A percentile compares a stretch with the other conserved stretches of the same genome.
Evolutionary conservation across 2,888 invertebrate species (phyloP).

Genomic region (Hypolimnas misippus): DNA sequence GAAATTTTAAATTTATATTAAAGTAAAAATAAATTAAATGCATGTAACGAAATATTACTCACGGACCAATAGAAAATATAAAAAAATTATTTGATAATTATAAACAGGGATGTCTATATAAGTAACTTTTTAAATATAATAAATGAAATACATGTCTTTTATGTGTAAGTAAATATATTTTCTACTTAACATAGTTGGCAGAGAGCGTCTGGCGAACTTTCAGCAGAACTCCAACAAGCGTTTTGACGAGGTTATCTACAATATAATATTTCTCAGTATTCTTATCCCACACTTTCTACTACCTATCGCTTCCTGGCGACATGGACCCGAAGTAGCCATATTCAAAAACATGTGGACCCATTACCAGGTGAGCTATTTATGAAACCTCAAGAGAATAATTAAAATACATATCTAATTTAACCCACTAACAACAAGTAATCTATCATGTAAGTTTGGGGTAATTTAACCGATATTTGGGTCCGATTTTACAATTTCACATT

Average conservation of each 20-base stretch:
- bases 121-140: too few species aligned
- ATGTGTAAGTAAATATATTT: too few species aligned
- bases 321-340: slow-evolving; percentile 88
- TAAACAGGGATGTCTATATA: too few species aligned
- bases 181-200: slow-evolving; percentile 70
- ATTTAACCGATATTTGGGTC: too few species aligned
- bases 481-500: too few species aligned
- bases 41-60: too few species aligned
- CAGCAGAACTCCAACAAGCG: slow-evolving; percentile 85
- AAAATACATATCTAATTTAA: not conserved
- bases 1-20: too few species aligned
- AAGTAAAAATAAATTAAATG: too few species aligned
- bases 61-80: too few species aligned
- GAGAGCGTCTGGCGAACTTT: slow-evolving; percentile 81
- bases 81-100: too few species aligned
- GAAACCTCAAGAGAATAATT: too few species aligned
- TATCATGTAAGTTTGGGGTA: too few species aligned
- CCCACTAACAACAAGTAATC: not conserved
- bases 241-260: slow-evolving; percentile 90
- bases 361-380: slow-evolving; percentile 82
- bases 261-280: slow-evolving; percentile 89
- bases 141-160: slow-evolving; percentile 1
- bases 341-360: slow-evolving; percentile 92
- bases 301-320: slow-evolving; percentile 88
- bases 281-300: slow-evolving; percentile 88